Percentiles rank a stretch among this genome's conserved stretches.
These are phyloP conservation scores for Poeciliopsis turrubarensis DNA, from an alignment of 2,113 vertebrate species.

Conservation along the genomic window DNA sequence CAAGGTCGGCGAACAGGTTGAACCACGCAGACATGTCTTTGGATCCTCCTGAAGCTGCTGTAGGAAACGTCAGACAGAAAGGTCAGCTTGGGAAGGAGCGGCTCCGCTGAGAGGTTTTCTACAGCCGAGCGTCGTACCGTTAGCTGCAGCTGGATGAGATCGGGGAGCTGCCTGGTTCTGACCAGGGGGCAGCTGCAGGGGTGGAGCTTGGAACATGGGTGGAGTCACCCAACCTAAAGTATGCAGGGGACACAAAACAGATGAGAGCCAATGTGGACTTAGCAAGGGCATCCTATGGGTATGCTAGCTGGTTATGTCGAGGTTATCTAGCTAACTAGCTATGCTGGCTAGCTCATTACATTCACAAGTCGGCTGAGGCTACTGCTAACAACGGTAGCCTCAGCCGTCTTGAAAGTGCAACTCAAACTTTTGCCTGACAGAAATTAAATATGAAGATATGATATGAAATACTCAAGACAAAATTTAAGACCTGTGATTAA, in stretches of 20 bases:
- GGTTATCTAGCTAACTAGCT: too few relatives aligned
- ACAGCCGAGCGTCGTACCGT: slow-evolving; percentile 53
- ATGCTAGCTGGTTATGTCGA: too few relatives aligned
- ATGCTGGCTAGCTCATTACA: too few relatives aligned
- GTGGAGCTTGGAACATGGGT: slow-evolving; percentile 78
- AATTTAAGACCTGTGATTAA: too few relatives aligned
- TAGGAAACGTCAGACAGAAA: background rate
- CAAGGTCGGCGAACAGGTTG: slow-evolving; percentile 83
- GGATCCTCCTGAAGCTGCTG: slow-evolving; percentile 65
- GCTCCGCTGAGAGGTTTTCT: background rate
- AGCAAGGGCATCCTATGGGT: too few relatives aligned
- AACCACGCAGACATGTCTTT: slow-evolving; percentile 86
- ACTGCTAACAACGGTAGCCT: too few relatives aligned
- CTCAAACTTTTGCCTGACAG: too few relatives aligned
- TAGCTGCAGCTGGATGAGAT: slow-evolving; percentile 62
- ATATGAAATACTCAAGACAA: too few relatives aligned
- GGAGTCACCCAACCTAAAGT: slow-evolving; percentile 80
- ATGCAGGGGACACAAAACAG: background rate
- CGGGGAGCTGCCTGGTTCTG: slow-evolving; percentile 69
- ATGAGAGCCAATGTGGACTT: background rate
- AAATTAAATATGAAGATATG: too few relatives aligned
- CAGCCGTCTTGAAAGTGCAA: too few relatives aligned
- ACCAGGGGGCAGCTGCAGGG: slow-evolving; percentile 70
- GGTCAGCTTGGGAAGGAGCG: background rate
- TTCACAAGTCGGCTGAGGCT: too few relatives aligned